Evolutionary conservation across 1,140 invertebrate genomes (phyloP).

Genomic region (Heterodera schachtii): DNA sequence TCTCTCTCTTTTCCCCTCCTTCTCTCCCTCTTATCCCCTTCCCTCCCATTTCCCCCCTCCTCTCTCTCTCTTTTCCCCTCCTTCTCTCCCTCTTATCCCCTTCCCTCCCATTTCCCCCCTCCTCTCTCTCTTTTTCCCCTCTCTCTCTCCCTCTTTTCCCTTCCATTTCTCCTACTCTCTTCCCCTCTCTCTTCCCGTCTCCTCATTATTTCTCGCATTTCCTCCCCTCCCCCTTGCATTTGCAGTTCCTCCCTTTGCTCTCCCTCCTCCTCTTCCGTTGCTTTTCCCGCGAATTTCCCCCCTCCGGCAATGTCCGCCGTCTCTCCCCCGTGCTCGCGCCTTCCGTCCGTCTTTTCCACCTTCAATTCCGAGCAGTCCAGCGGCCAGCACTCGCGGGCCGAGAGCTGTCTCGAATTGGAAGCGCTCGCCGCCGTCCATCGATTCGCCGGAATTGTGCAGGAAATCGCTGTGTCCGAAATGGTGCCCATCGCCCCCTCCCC

Average conservation of each 20-base stretch:
- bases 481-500: conserved; percentile 19
- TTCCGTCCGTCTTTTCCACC: background rate
- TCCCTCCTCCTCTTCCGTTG: background rate
- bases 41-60: no score
- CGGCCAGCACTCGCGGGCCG: conserved; percentile 48
- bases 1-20: background rate
- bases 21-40: background rate
- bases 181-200: background rate
- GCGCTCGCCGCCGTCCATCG: conserved; percentile 64
- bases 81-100: no score
- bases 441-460: conserved; percentile 58
- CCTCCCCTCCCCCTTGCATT: background rate
- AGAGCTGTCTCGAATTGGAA: conserved; percentile 59
- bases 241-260: background rate
- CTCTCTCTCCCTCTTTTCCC: background rate
- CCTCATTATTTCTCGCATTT: background rate
- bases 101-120: background rate
- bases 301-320: background rate
- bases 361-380: background rate
- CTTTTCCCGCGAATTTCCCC: background rate
- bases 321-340: background rate
- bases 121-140: background rate
- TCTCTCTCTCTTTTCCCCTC: no score
- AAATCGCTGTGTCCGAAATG: conserved; percentile 63
- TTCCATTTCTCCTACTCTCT: background rate